Conservation (phyloP, 64 coral and sea anemone genomes). For the Actinia equina region DNA sequence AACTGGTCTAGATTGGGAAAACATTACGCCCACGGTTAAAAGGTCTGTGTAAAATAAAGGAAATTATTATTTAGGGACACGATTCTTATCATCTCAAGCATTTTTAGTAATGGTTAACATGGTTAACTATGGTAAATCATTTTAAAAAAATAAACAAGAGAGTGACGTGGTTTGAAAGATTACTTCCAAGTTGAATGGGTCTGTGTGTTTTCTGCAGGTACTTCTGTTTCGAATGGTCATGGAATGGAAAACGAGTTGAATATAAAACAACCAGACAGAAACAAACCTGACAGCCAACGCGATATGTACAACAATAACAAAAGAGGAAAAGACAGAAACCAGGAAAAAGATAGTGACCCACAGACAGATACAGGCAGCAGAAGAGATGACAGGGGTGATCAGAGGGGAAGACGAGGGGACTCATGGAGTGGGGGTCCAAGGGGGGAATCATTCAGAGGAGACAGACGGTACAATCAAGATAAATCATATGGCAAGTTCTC, state of each 20-base stretch:
- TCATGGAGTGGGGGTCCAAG: not conserved
- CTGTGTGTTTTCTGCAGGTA: not conserved
- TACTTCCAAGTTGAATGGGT: not conserved
- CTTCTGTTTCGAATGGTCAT: not conserved
- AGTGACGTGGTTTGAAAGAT: no score
- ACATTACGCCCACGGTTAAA: no score
- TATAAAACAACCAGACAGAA: not conserved
- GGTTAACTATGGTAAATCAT: no score
- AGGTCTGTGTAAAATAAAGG: no score
- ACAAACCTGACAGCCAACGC: not conserved
- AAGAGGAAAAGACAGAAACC: constrained; percentile 5
- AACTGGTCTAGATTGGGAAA: no score
- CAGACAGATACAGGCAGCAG: not conserved
- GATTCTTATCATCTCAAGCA: no score
- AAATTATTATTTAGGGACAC: no score
- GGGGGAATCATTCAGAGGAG: constrained; percentile 1
- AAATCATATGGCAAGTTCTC: not conserved
- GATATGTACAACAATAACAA: not conserved
- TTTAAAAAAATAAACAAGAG: no score
- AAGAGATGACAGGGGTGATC: not conserved
- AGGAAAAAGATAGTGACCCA: not conserved
- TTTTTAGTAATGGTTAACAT: no score
- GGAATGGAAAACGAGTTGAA: not conserved
- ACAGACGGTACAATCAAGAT: constrained; percentile 13
- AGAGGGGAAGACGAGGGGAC: not conserved